Base-by-base conservation (phyloP, 2,888 invertebrate genomes). In the Leptarthrus brevirostris region DNA sequence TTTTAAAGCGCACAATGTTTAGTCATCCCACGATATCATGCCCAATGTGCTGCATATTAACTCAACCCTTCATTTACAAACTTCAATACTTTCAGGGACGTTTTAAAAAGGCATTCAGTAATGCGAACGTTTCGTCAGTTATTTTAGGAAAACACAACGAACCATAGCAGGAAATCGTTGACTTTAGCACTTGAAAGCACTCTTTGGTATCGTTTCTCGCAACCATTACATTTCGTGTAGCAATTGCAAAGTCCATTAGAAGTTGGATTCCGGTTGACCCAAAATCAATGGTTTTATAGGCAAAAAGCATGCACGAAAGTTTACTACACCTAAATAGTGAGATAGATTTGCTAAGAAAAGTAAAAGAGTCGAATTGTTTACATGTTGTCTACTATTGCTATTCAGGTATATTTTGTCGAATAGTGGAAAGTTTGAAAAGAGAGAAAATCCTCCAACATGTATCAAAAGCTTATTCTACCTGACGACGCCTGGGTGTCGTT, bases 401-500 rank as follows among this genome's bases (percentile, higher is more conserved):
- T 36, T 18, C 20, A 40, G 40, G 40, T 40, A 40, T 12, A 40
- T 12, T 1, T 12, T 3, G n/a, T n/a, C 3, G 40, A 40, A 40
- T 12, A 40, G 40, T 3, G 1, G 64, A 64, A 40, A 40, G 47
- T 44, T 64, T 47, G 14, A 14, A 14, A 64, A 16, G 8, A 64
- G 16, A 44, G 64, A 44, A 26, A 64, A 16, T 53, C 26, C 47
- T 44, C 12, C 22, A 64, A 40, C n/a, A 61, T 12, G 18, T 36
- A 16, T 2, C 6, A 22, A 61, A 61, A 61, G 61, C 61, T 61
- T 30, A 40, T 16, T 30, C 10, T 36, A 58, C 64, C 64, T 64
- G 40, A 47, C 22, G 40, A 40, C 64, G 64, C 44, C 44, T 14
- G n/a, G 16, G 8, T 22, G 24, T 8, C 22, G n/a, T 22, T 44